These are phyloP conservation scores for Dipodomys merriami DNA, from an alignment of 2,113 vertebrate species.

Conservation along the genomic window DNA sequence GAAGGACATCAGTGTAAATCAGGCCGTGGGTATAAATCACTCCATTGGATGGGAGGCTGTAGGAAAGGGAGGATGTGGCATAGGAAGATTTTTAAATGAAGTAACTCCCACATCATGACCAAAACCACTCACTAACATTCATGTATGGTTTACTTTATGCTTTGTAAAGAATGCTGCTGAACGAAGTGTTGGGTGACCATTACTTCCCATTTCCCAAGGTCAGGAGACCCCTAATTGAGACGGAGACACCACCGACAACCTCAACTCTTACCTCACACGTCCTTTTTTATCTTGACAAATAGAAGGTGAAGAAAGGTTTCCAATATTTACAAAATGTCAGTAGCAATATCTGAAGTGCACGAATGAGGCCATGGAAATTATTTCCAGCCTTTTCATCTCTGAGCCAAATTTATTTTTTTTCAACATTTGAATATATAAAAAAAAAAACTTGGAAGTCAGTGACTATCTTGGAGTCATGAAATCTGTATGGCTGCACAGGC, in stretches of 20 bases:
- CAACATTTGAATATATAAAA: slow-evolving; percentile 79
- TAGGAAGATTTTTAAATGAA: neutral
- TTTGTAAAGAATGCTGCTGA: neutral
- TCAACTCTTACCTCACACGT: slow-evolving; percentile 64
- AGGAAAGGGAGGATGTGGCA: neutral
- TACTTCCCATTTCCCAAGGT: neutral
- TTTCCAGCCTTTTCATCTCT: slow-evolving; percentile 76
- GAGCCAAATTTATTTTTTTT: slow-evolving; percentile 83
- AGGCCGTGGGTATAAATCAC: neutral
- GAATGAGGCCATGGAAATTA: slow-evolving; percentile 77
- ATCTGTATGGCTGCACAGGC: slow-evolving; percentile 70
- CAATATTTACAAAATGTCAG: slow-evolving; percentile 80
- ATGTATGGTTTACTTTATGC: neutral
- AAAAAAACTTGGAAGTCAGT: slow-evolving; percentile 76
- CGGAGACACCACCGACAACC: neutral
- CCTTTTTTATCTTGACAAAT: slow-evolving; percentile 75
- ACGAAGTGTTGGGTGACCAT: neutral
- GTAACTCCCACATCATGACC: neutral
- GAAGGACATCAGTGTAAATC: neutral
- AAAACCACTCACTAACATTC: neutral
- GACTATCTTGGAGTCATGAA: slow-evolving; percentile 74
- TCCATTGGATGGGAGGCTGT: neutral
- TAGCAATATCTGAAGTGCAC: slow-evolving; percentile 73
- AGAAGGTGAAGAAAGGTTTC: slow-evolving; percentile 79
- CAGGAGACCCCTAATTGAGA: neutral